Evolutionary conservation across 2,888 invertebrate species (phyloP).

Genomic region (Sesia bembeciformis): DNA sequence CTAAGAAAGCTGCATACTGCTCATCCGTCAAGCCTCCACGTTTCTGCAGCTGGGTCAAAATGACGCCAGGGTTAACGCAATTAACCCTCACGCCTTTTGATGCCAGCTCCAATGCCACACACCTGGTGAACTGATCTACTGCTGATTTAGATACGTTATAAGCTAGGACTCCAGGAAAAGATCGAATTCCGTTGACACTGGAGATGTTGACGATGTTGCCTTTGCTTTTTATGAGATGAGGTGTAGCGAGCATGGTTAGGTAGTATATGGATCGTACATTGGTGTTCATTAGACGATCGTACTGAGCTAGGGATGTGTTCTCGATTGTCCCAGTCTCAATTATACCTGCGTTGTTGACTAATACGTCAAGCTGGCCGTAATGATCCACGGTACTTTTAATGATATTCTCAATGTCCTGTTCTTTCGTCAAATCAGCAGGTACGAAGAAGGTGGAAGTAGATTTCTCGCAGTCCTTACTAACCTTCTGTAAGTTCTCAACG

Average conservation of each 20-base stretch:
- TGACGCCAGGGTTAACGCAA: conserved; percentile 94
- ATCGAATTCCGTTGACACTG: conserved; percentile 92
- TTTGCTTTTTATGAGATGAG: conserved; percentile 86
- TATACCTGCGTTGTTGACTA: conserved; percentile 93
- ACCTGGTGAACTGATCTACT: conserved; percentile 95
- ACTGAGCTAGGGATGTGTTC: conserved; percentile 88
- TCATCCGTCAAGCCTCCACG: conserved; percentile 89
- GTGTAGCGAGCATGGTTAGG: conserved; percentile 90
- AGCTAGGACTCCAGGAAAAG: conserved; percentile 91
- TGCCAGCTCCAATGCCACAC: conserved; percentile 91
- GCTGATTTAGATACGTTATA: conserved; percentile 96
- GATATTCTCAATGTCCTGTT: conserved; percentile 81
- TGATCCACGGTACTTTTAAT: conserved; percentile 82
- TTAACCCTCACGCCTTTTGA: conserved; percentile 90
- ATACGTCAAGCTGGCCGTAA: conserved; percentile 85
- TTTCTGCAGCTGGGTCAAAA: conserved; percentile 89
- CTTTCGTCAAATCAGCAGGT: conserved; percentile 82
- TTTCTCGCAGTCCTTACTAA: conserved; percentile 50
- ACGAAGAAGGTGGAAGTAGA: conserved; percentile 70
- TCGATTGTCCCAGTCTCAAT: conserved; percentile 89
- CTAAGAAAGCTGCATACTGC: conserved; percentile 88
- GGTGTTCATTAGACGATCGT: conserved; percentile 90
- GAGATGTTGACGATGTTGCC: conserved; percentile 97
- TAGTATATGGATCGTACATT: conserved; percentile 90
- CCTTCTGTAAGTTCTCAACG: conserved; percentile 73